phyloP scores from a whole-genome alignment of 2,888 invertebrate genomes.

The Ophion ventricosus region DNA sequence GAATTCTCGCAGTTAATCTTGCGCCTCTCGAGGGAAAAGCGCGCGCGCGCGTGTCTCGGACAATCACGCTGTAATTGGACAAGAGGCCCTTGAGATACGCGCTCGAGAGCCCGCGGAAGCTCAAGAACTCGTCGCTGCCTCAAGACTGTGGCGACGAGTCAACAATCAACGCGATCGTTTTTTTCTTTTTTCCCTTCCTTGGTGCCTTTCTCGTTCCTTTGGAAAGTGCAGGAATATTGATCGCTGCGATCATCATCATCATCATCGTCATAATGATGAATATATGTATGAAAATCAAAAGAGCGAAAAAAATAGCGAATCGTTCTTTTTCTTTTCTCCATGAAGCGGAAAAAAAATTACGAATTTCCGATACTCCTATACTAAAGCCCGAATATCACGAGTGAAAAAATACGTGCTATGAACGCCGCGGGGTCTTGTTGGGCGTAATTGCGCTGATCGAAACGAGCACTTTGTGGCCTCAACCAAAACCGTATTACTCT shows the following conservation, averaged over 20 bases:
- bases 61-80: constrained; percentile 81
- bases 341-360: background rate
- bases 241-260: background rate
- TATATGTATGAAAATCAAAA: background rate
- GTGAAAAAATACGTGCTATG: background rate
- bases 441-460: background rate
- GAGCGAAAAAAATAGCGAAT: background rate
- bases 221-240: background rate
- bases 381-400: background rate
- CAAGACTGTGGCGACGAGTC: constrained; percentile 49
- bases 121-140: constrained; percentile 25
- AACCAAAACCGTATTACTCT: constrained; percentile 47
- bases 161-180: constrained; percentile 69
- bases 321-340: background rate
- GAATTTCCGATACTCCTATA: background rate
- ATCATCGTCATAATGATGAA: background rate
- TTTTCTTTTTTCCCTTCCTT: background rate
- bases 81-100: constrained; percentile 75
- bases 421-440: background rate
- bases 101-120: constrained; percentile 64
- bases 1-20: constrained; percentile 74
- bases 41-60: constrained; percentile 69
- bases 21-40: constrained; percentile 72
- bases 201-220: background rate
- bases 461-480: constrained; percentile 6